Evolutionary conservation across 2,888 invertebrate genomes (phyloP).

Genomic region (Drosophila peninsularis): DNA sequence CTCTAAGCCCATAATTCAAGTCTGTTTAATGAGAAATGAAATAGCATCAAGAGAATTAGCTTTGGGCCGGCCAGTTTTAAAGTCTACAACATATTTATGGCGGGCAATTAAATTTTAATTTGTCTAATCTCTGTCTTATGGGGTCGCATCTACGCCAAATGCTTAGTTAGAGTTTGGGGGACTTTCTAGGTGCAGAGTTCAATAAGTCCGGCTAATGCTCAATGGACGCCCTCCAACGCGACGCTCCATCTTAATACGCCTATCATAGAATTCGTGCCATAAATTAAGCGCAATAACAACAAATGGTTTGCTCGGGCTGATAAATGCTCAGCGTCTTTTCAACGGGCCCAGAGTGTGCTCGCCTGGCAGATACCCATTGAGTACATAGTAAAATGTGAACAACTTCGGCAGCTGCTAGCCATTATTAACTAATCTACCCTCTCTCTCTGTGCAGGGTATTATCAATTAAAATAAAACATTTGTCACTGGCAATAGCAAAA

Average conservation of each 20-base stretch:
- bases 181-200: constrained; percentile 18
- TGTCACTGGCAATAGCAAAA: constrained; percentile 37
- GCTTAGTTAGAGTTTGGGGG: constrained; percentile 17
- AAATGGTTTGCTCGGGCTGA: constrained; percentile 17
- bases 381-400: background rate
- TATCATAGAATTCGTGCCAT: constrained; percentile 45
- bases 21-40: constrained; percentile 62
- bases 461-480: constrained; percentile 37
- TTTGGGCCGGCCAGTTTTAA: constrained; percentile 21
- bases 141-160: constrained; percentile 40
- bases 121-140: constrained; percentile 42
- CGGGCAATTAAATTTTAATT: constrained; percentile 53
- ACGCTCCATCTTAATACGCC: background rate
- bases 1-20: constrained; percentile 88
- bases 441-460: background rate
- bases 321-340: constrained; percentile 16
- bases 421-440: no score
- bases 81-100: constrained; percentile 53
- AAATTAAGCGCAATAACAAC: constrained; percentile 47
- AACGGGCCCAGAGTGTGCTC: background rate
- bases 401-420: background rate
- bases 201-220: constrained; percentile 12
- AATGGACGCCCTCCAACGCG: background rate
- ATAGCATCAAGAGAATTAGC: constrained; percentile 28
- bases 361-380: background rate